Conservation (phyloP, 2,797 vertebrate species). For the Notamacropus eugenii region DNA sequence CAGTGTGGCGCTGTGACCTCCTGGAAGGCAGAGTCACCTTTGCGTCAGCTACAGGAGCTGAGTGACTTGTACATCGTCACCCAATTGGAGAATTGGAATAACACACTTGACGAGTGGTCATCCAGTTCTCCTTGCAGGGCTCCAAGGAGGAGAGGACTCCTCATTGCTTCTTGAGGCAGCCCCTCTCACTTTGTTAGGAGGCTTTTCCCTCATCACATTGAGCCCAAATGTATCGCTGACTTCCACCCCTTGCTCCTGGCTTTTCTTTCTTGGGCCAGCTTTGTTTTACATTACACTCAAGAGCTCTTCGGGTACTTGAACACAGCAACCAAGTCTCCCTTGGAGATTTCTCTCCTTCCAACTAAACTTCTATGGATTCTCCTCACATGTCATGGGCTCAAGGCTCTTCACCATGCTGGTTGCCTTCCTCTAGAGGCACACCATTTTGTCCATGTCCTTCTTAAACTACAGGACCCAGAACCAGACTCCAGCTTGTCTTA, state of each 20-base stretch:
- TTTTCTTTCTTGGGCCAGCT: neutral
- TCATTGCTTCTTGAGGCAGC: too few relatives aligned
- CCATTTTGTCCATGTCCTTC: neutral
- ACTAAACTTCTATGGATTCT: neutral
- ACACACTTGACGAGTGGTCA: too few relatives aligned
- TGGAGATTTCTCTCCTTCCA: neutral
- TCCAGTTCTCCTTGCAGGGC: neutral
- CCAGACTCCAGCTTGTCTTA: neutral
- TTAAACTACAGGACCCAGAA: neutral
- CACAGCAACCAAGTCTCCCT: neutral
- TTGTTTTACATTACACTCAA: neutral
- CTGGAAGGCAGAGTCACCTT: neutral
- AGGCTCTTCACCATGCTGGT: neutral
- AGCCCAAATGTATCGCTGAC: neutral
- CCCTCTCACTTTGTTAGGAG: neutral
- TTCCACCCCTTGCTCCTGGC: neutral
- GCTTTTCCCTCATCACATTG: neutral
- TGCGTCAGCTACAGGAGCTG: neutral
- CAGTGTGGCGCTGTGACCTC: neutral
- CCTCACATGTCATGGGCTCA: neutral
- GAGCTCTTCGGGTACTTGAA: neutral
- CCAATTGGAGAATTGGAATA: neutral
- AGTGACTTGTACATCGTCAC: neutral
- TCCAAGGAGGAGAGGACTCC: neutral
- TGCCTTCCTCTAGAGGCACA: neutral